These are phyloP conservation scores for Phengaris alcon DNA, from an alignment of 2,888 invertebrate species.

Conservation along the genomic window DNA sequence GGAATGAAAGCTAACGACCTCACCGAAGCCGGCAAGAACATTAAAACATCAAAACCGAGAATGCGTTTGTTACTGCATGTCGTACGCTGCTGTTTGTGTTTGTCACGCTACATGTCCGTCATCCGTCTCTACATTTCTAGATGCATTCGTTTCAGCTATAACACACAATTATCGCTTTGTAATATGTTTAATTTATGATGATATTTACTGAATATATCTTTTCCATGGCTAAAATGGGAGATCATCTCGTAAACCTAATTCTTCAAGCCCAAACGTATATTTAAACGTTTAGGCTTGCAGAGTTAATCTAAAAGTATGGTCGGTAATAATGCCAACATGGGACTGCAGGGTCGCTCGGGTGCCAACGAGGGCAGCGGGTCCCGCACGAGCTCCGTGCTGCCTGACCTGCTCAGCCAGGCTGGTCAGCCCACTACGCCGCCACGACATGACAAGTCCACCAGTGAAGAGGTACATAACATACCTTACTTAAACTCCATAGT, in stretches of 20 bases:
- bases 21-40: conserved; percentile 60
- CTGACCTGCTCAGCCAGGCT: conserved; percentile 95
- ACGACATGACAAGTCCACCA: conserved; percentile 94
- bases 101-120: conserved; percentile 57
- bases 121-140: conserved; percentile 34
- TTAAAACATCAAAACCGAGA: conserved; percentile 58
- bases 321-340: neutral
- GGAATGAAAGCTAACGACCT: conserved; percentile 71
- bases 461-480: conserved; percentile 89
- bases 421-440: conserved; percentile 91
- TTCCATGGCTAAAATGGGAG: neutral
- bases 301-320: neutral
- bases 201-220: neutral
- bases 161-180: conserved; percentile 26
- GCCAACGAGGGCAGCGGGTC: conserved; percentile 82
- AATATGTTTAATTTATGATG: neutral
- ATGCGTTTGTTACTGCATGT: conserved; percentile 71
- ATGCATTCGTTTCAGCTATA: conserved; percentile 26
- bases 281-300: neutral
- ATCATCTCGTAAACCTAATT: neutral
- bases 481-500: neutral
- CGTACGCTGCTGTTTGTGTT: conserved; percentile 67
- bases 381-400: conserved; percentile 94
- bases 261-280: no score
- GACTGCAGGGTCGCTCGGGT: conserved; percentile 62